Percentiles rank a stretch among this genome's conserved stretches.
phyloP scores from a whole-genome alignment of 2,797 vertebrate species.

The Characodon lateralis region DNA sequence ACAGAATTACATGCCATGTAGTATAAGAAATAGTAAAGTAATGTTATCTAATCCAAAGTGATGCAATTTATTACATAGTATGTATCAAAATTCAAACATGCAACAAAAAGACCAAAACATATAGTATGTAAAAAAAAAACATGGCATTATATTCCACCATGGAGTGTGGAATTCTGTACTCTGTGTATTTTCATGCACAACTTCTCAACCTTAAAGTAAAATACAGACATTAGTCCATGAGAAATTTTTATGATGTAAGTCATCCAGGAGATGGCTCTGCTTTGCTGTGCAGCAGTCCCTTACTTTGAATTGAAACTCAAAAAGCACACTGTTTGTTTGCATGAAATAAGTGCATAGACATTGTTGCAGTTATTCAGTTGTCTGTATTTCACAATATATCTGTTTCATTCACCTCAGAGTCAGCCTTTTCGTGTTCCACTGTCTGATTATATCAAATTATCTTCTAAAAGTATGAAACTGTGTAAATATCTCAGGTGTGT shows the following conservation, averaged over 20 bases:
- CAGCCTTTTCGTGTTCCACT: neutral
- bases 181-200: neutral
- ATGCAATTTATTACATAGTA: too few relatives aligned
- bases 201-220: neutral
- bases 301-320: too few relatives aligned
- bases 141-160: neutral
- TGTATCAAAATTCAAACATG: too few relatives aligned
- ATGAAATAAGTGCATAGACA: neutral
- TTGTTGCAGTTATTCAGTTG: neutral
- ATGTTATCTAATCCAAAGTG: too few relatives aligned
- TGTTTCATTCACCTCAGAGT: neutral
- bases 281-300: neutral
- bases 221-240: neutral
- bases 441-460: neutral
- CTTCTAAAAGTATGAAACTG: neutral
- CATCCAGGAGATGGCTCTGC: slow-evolving; percentile 6
- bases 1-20: too few relatives aligned
- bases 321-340: neutral
- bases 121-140: too few relatives aligned
- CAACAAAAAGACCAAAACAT: too few relatives aligned
- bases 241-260: neutral
- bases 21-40: too few relatives aligned
- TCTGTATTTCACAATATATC: neutral
- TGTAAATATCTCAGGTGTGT: neutral
- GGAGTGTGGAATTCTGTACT: neutral